A percentile compares a stretch with the other conserved stretches of the same genome.
Evolutionary conservation across 2,888 invertebrate species (phyloP).

Genomic region (Ferrisia virgata): DNA sequence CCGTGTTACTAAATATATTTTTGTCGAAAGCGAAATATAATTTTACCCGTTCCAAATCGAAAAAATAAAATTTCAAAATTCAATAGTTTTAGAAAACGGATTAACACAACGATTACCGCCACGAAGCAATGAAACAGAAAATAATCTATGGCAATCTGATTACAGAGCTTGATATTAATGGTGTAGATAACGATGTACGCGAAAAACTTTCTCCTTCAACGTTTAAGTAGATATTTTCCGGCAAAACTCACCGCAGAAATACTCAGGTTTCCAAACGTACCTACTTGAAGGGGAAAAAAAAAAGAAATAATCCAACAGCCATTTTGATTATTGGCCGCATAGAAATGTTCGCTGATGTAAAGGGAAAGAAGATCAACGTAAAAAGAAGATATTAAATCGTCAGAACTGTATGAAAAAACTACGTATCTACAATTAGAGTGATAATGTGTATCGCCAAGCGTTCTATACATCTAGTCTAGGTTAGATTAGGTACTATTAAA

Average conservation of each 20-base stretch:
- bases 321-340: too few relatives aligned
- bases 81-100: background rate
- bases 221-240: background rate
- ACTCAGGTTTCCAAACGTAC: background rate
- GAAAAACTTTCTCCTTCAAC: background rate
- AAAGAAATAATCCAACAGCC: too few relatives aligned
- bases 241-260: background rate
- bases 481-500: too few relatives aligned
- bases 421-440: too few relatives aligned
- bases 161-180: conserved; percentile 1
- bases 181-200: conserved; percentile 7
- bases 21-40: background rate
- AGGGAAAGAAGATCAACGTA: too few relatives aligned
- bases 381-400: too few relatives aligned
- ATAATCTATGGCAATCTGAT: conserved; percentile 23
- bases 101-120: background rate
- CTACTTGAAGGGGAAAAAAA: too few relatives aligned
- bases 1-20: background rate
- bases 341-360: too few relatives aligned
- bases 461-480: too few relatives aligned
- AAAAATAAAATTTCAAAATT: background rate
- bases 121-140: conserved; percentile 12
- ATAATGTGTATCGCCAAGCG: too few relatives aligned
- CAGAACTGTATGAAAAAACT: too few relatives aligned
- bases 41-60: background rate